A percentile compares a stretch with the other conserved stretches of the same genome.
Conservation (phyloP, 2,113 vertebrate genomes). For the Colistium nudipinnis region DNA sequence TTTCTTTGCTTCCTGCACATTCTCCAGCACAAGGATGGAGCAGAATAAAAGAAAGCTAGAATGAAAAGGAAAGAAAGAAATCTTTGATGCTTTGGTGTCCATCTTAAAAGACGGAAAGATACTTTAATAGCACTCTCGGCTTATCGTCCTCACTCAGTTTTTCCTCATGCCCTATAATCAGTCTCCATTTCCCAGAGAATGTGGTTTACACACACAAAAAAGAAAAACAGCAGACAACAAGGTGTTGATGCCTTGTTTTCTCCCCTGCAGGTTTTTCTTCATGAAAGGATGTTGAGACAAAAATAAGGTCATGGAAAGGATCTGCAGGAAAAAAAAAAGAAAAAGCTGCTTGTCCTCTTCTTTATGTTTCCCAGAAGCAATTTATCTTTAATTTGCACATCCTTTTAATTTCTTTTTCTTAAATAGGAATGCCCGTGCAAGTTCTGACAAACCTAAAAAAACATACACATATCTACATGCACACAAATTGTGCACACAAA, state of each 20-base stretch:
- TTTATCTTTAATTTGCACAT: not conserved
- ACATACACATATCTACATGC: not conserved
- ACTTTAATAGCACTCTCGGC: conserved; percentile 54
- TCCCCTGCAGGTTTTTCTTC: conserved; percentile 23
- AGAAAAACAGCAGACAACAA: conserved; percentile 18
- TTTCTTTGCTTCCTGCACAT: conserved; percentile 61
- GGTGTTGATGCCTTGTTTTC: conserved; percentile 37
- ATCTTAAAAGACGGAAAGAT: conserved; percentile 66
- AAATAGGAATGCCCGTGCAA: not conserved
- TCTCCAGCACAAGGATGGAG: conserved; percentile 47
- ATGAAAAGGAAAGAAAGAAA: conserved; percentile 74
- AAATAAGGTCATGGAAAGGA: conserved; percentile 35
- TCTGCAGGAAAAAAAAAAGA: conserved; percentile 7
- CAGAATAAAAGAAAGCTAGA: conserved; percentile 5
- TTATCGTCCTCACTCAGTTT: conserved; percentile 42
- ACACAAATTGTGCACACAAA: not conserved
- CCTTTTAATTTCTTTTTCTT: not conserved
- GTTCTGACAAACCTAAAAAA: not conserved
- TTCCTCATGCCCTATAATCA: conserved; percentile 34
- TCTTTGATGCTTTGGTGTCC: conserved; percentile 68
- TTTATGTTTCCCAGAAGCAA: not conserved
- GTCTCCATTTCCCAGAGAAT: conserved; percentile 9
- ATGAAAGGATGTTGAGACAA: conserved; percentile 17
- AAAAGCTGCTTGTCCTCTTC: not conserved
- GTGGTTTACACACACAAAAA: not conserved